Evolutionary conservation across 2,113 vertebrate species (phyloP).

Genomic region (Macrotis lagotis): DNA sequence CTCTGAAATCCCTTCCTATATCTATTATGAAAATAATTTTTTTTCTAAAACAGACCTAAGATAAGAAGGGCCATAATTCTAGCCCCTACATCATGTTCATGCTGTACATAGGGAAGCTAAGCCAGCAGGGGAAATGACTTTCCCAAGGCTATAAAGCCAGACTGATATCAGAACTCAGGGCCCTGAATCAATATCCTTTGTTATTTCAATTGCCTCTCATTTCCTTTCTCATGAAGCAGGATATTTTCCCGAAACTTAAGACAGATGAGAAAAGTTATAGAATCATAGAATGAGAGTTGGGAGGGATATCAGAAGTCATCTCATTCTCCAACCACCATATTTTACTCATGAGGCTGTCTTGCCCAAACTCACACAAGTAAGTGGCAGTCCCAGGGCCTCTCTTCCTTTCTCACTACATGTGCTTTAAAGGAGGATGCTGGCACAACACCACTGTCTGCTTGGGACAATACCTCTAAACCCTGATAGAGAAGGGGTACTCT

Average conservation of each 20-base stretch:
- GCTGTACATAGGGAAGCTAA: background rate
- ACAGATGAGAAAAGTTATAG: background rate
- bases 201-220: background rate
- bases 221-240: background rate
- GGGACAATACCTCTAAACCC: background rate
- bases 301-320: background rate
- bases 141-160: background rate
- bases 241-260: background rate
- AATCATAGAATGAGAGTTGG: background rate
- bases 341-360: too few relatives aligned
- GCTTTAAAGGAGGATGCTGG: too few relatives aligned
- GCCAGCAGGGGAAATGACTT: background rate
- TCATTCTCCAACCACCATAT: background rate
- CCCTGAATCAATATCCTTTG: too few relatives aligned
- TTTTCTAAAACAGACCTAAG: background rate
- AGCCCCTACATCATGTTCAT: background rate
- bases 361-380: background rate
- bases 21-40: background rate
- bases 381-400: too few relatives aligned
- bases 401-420: background rate
- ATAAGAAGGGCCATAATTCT: background rate
- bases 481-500: background rate
- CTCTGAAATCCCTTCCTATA: background rate
- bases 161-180: background rate
- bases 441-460: background rate